Base-by-base conservation (phyloP, 2,113 vertebrate species). In the Hoplias malabaricus region DNA sequence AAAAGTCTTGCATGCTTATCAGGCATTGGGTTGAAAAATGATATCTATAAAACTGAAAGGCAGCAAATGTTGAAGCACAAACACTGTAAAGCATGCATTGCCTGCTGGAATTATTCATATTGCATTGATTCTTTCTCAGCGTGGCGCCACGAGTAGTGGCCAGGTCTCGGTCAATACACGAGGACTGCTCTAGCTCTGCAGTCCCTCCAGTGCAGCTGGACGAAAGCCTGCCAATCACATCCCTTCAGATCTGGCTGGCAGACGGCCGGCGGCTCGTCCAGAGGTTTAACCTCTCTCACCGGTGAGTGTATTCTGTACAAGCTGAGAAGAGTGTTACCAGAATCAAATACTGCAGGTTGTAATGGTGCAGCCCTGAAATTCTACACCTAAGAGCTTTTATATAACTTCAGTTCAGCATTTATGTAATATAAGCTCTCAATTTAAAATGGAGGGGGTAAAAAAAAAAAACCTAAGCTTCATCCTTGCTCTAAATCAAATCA, bases 231-330 rank as follows among this genome's bases (percentile, higher is more conserved):
- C 96, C 97, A 2, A 77, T 94, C 73, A 98, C 97, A 80, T 96
- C 88, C 16, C 75, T 99, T 82, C 96, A 96, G 92, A 98, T 99
- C 80, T 98, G 96, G 97, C 88, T 99, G 90, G 94, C 95, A 31
- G 95, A 96, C n/a, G 96, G 96, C 80, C 93, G 94, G 78, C 94
- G 96, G 81, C 89, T 98, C 72, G 89, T 98, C 80, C 96, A 99
- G 89, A 95, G 94, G 86, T 98, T 98, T 83, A 98, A 98, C 81
- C 83, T 94, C 87, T 95, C 94, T 65, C 96, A 98, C 84, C 94
- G 95, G 96, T 98, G 85, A 84, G 92, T 87, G 78, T 36, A 73
- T 23, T 54, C 7, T 34, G 8, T 42, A 31, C 25, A 21, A 23
- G 21, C 14, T 16, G 34, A 31, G 36, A 31, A 62, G 31, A 40